Conservation (phyloP, 1,140 invertebrate genomes). For the Ceratosolen fusciceps region DNA sequence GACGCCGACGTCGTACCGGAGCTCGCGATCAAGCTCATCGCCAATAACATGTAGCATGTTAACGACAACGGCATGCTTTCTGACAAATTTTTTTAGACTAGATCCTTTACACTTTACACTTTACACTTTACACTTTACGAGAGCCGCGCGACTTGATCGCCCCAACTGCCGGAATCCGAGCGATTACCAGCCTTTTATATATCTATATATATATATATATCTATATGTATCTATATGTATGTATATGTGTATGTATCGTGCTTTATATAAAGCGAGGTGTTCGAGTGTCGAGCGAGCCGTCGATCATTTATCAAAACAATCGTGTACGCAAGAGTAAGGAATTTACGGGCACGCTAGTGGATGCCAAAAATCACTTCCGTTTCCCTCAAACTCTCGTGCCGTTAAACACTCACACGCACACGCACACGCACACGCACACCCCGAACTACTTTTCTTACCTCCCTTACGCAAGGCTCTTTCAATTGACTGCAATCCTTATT, state of each 20-base stretch:
- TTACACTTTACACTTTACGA: too few relatives aligned
- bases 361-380: conserved; percentile 23
- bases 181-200: conserved; percentile 35
- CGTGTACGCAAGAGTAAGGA: background rate
- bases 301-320: conserved; percentile 34
- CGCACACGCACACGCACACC: too few relatives aligned
- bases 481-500: too few relatives aligned
- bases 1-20: background rate
- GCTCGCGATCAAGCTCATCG: too few relatives aligned
- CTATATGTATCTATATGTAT: too few relatives aligned
- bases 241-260: background rate
- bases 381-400: background rate
- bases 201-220: too few relatives aligned
- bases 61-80: background rate
- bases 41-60: background rate
- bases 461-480: too few relatives aligned
- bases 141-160: too few relatives aligned
- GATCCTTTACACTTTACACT: background rate
- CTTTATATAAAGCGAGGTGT: background rate
- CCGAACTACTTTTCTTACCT: too few relatives aligned
- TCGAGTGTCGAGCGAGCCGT: background rate
- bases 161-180: conserved; percentile 1
- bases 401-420: too few relatives aligned
- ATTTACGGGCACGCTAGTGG: background rate
- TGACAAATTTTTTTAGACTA: too few relatives aligned